Percentiles rank a stretch among this genome's conserved stretches.
Conservation (phyloP, 2,113 vertebrate genomes). For the Turnix velox region DNA sequence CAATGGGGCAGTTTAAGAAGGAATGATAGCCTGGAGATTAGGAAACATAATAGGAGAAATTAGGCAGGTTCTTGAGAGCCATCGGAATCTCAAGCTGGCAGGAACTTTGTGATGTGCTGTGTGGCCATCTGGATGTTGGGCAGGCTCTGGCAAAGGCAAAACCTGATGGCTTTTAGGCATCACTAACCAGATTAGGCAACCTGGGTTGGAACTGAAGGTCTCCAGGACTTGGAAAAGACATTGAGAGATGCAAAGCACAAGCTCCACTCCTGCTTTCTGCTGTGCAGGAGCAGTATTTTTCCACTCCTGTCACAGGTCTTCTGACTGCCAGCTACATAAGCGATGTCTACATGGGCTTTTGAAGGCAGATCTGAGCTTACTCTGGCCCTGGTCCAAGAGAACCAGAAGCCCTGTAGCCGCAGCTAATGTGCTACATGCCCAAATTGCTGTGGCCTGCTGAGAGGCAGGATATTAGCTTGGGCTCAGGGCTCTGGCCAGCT, state of each 20-base stretch:
- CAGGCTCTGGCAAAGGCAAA: not conserved
- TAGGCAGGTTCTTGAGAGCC: not conserved
- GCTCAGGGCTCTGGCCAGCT: conserved; percentile 27
- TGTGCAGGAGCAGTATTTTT: conserved; percentile 51
- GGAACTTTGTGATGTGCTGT: not conserved
- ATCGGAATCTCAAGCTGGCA: not conserved
- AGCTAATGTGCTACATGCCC: conserved; percentile 53
- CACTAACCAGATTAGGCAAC: not conserved
- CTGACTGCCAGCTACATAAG: conserved; percentile 40
- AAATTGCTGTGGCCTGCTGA: conserved; percentile 61
- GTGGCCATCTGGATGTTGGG: not conserved
- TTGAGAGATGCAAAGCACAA: not conserved
- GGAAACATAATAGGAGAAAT: not conserved
- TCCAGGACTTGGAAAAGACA: not conserved
- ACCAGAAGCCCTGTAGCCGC: conserved; percentile 58
- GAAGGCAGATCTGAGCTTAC: conserved; percentile 55
- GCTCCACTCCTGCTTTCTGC: not conserved
- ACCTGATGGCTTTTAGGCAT: not conserved
- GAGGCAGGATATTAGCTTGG: conserved; percentile 57
- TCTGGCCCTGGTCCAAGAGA: conserved; percentile 51
- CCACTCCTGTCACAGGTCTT: conserved; percentile 40
- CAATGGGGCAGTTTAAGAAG: conserved; percentile 45
- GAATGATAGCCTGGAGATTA: conserved; percentile 43
- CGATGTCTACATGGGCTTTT: conserved; percentile 50
- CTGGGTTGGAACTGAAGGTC: not conserved